phyloP scores from a whole-genome alignment of 2,113 vertebrate species.

The Mystacornis crossleyi region DNA sequence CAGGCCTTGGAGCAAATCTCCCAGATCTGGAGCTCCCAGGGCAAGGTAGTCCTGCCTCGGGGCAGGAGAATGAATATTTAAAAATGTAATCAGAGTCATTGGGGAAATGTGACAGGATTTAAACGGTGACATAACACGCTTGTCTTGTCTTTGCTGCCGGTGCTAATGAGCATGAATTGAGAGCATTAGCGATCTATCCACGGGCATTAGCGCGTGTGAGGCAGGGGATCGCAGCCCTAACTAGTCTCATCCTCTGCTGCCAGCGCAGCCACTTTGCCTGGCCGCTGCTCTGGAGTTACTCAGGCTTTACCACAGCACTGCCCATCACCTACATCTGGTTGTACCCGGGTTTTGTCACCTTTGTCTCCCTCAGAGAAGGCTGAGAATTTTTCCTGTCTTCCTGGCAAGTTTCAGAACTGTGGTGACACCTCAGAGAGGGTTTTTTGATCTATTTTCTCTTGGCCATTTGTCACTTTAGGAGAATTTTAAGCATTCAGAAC shows the following conservation, averaged over 20 bases:
- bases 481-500: background rate
- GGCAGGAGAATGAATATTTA: slow-evolving; percentile 47
- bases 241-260: background rate
- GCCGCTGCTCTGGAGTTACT: accelerated
- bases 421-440: too few species aligned
- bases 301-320: background rate
- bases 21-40: background rate
- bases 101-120: slow-evolving; percentile 49
- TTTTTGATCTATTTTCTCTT: background rate
- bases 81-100: slow-evolving; percentile 13
- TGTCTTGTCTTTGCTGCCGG: slow-evolving; percentile 1
- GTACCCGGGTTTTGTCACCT: background rate
- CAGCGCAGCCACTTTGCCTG: background rate
- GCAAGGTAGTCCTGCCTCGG: background rate
- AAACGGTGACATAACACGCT: slow-evolving; percentile 4
- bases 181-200: slow-evolving; percentile 23
- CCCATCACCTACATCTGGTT: background rate
- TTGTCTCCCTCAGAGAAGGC: background rate
- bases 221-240: background rate
- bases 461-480: background rate
- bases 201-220: background rate
- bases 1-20: background rate
- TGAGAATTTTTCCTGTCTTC: background rate
- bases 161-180: slow-evolving; percentile 43
- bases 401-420: background rate